phyloP scores from a whole-genome alignment of 2,888 invertebrate genomes.

The Chironomus riparius region DNA sequence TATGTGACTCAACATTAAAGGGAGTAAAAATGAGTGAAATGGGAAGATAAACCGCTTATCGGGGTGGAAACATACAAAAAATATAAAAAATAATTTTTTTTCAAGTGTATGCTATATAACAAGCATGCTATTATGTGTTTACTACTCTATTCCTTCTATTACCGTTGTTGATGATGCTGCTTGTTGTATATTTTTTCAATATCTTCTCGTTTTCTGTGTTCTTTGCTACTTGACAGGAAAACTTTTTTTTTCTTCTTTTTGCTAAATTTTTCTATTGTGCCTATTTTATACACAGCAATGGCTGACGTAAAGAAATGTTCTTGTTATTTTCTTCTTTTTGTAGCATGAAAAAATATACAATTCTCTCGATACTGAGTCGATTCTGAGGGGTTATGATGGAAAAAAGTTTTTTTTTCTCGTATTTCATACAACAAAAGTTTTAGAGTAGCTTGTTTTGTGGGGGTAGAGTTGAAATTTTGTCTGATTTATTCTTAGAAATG shows the following conservation, averaged over 20 bases:
- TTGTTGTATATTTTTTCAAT: neutral
- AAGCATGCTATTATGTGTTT: conserved; percentile 24
- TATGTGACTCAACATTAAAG: neutral
- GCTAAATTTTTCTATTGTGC: neutral
- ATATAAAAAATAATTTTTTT: conserved; percentile 1
- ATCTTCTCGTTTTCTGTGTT: too few relatives aligned
- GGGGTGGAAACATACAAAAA: conserved; percentile 29
- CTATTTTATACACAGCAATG: neutral
- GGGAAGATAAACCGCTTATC: conserved; percentile 37
- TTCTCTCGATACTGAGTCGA: neutral
- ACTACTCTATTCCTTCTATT: conserved; percentile 1
- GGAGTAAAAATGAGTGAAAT: conserved; percentile 29
- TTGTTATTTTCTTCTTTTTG: too few relatives aligned
- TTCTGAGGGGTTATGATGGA: too few relatives aligned
- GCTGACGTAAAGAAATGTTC: too few relatives aligned
- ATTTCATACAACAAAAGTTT: too few relatives aligned
- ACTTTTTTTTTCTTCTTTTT: neutral
- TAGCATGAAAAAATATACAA: neutral
- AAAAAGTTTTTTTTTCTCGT: too few relatives aligned
- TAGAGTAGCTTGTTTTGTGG: too few relatives aligned
- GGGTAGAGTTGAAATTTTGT: too few relatives aligned
- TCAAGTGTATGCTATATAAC: conserved; percentile 24
- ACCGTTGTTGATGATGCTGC: neutral
- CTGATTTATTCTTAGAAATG: too few relatives aligned
- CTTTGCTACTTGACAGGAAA: neutral